A percentile compares a stretch with the other conserved stretches of the same genome.
Evolutionary conservation across 2,797 vertebrate genomes (phyloP).

Genomic region (Pteronotus mesoamericanus): DNA sequence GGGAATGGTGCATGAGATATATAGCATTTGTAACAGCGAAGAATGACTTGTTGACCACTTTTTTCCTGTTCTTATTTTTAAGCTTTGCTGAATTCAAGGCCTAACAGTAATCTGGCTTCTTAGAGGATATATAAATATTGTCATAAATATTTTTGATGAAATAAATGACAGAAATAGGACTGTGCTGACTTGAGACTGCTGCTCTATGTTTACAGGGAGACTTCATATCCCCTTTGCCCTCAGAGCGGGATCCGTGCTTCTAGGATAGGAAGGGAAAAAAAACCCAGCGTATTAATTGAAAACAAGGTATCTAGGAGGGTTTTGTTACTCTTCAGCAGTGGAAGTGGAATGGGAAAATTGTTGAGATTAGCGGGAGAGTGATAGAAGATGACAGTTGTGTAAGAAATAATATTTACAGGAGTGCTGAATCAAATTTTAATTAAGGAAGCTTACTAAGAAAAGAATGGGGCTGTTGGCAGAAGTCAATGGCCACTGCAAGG

Average conservation of each 20-base stretch:
- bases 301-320: neutral
- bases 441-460: neutral
- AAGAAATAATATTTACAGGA: conserved; percentile 11
- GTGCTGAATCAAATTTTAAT: conserved; percentile 1
- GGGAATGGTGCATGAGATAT: neutral
- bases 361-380: conserved; percentile 24
- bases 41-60: conserved; percentile 32
- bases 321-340: conserved; percentile 14
- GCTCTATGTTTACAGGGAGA: neutral
- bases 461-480: neutral
- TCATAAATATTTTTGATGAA: conserved; percentile 34
- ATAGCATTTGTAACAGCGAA: conserved; percentile 44
- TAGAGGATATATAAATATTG: conserved; percentile 58
- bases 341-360: neutral
- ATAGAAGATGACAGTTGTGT: neutral
- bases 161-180: neutral
- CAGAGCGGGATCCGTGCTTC: neutral
- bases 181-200: neutral
- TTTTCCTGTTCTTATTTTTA: conserved; percentile 14
- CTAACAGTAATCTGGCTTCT: conserved; percentile 47
- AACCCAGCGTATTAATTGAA: conserved; percentile 20
- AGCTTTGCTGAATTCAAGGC: conserved; percentile 52
- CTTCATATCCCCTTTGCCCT: neutral
- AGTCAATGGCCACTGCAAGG: neutral
- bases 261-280: neutral